These are phyloP conservation scores for Acrocephalus arundinaceus DNA, from an alignment of 2,113 vertebrate genomes.

Conservation along the genomic window DNA sequence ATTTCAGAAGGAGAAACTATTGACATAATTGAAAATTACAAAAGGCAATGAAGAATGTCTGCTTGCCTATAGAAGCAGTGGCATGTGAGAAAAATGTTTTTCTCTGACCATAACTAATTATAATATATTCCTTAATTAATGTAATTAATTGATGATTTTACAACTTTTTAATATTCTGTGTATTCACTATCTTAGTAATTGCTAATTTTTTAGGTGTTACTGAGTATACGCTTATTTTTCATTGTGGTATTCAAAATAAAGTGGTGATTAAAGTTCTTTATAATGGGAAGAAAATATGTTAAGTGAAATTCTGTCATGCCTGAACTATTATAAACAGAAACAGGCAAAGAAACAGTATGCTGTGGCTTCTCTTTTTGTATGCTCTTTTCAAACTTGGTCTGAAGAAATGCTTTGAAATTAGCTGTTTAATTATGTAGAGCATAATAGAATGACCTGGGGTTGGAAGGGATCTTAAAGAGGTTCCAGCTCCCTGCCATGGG, in stretches of 20 bases:
- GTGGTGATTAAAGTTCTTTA: not conserved
- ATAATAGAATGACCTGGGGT: not conserved
- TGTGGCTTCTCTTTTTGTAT: not conserved
- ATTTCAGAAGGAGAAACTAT: conserved; percentile 27
- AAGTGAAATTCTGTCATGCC: not conserved
- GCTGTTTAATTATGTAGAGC: not conserved
- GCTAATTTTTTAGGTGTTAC: not conserved
- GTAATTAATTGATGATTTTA: conserved; percentile 1
- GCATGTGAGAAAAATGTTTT: conserved; percentile 1
- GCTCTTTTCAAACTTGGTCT: not conserved
- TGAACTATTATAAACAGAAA: not conserved
- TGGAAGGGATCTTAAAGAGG: too few relatives aligned
- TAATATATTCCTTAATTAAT: not conserved
- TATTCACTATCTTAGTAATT: not conserved
- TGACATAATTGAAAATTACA: conserved; percentile 46
- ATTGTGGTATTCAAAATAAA: not conserved
- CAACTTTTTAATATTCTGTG: not conserved
- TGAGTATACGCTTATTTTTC: not conserved
- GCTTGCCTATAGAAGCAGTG: conserved; percentile 27
- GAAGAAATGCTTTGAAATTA: not conserved
- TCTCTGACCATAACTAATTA: conserved; percentile 5
- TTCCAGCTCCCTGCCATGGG: not conserved
- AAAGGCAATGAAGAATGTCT: conserved; percentile 29
- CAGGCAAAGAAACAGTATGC: not conserved
- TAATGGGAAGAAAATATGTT: not conserved